These are phyloP conservation scores for Diorhabda sublineata DNA, from an alignment of 1,140 invertebrate species.

Conservation along the genomic window DNA sequence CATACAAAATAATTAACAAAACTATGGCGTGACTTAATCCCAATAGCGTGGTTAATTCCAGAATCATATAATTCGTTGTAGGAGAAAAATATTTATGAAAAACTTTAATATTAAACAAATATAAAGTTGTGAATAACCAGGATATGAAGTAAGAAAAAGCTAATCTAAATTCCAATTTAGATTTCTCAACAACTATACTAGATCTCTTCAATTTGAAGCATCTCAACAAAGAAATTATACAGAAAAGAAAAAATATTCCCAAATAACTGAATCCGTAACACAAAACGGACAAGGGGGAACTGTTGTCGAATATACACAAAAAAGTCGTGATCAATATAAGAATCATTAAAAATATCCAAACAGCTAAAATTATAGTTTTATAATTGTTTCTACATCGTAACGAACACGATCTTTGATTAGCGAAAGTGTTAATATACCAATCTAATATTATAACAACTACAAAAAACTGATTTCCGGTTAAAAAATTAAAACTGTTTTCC, in stretches of 20 bases:
- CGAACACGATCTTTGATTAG: conserved; percentile 4
- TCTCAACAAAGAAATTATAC: conserved; percentile 21
- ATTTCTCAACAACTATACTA: conserved; percentile 16
- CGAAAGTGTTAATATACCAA: conserved; percentile 26
- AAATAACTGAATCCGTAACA: conserved; percentile 15
- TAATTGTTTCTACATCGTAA: conserved; percentile 9
- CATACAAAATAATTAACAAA: conserved; percentile 26
- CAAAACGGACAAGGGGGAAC: conserved; percentile 15
- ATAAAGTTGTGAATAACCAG: conserved; percentile 28
- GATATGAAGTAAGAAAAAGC: conserved; percentile 26
- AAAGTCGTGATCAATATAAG: conserved; percentile 6
- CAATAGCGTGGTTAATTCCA: conserved; percentile 1
- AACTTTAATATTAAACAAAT: not conserved
- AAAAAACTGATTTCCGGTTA: conserved; percentile 30
- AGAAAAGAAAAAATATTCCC: conserved; percentile 15
- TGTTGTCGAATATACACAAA: conserved; percentile 14
- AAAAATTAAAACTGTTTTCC: conserved; percentile 18
- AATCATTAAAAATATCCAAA: conserved; percentile 25
- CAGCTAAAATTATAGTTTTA: conserved; percentile 13
- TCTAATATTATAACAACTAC: conserved; percentile 25
- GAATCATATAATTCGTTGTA: conserved; percentile 12
- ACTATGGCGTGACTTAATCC: conserved; percentile 21
- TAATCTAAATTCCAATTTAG: conserved; percentile 23
- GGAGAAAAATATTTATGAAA: not conserved
- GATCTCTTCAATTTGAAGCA: conserved; percentile 21